Evolutionary conservation across 2,888 invertebrate genomes (phyloP), one percentile per base, ranked within the genome.

Genomic region (Ligdia adustata): DNA sequence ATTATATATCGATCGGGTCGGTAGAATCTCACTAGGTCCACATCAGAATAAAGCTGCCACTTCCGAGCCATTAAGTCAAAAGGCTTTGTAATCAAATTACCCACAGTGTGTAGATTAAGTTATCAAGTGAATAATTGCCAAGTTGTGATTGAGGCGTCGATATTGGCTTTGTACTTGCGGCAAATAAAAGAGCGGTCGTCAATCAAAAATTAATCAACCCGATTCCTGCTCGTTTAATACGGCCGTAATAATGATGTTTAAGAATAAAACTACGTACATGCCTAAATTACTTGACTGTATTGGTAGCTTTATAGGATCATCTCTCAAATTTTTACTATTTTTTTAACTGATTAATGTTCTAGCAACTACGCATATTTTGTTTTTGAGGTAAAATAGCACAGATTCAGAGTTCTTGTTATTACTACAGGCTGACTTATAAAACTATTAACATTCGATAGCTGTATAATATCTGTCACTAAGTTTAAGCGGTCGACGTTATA

Each of bases 1-100:
- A 67, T 69, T 69, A 61, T 62, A 24, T 40, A 48, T 48, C 38
- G 26, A 48, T 48, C n/a, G n/a, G n/a, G n/a, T 54, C 66, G 61
- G 74, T 63, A 69, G 69, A 77, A 73, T 68, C 66, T 49, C 29
- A 48, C 27, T 27, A 51, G 41, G 50, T 45, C 53, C 56, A 41
- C 64, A 65, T 65, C 61, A 62, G 32, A 38, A 39, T 49, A 53
- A 45, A 50, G 53, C 58, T 58, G 60, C 41, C 35, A 20, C 62
- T 66, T 66, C 65, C 63, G 66, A 60, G 75, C 79, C 80, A 80
- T 81, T 83, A 82, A 80, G 69, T 64, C 70, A 45, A 49, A 44
- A 48, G 14, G 43, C 45, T 49, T 37, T 49, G 38, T 82, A 74
- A 76, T 76, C 70, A 75, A 82, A 82, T 86, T 77, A 78, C 67